Evolutionary conservation across 1,140 invertebrate species (phyloP).

Genomic region (Hormaphis cornu): DNA sequence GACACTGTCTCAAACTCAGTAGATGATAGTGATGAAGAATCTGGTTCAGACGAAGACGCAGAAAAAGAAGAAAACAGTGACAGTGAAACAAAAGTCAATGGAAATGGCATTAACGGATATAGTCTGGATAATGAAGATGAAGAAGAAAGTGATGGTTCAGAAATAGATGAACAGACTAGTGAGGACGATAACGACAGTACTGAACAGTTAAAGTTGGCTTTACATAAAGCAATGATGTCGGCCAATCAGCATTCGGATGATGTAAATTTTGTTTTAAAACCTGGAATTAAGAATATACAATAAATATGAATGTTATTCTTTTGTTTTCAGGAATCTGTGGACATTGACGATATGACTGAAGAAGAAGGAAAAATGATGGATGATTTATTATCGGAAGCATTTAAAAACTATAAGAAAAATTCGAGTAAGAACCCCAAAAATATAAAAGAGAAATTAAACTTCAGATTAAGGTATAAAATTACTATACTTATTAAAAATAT

Average conservation of each 20-base stretch:
- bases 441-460: constrained; percentile 27
- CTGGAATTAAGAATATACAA: constrained; percentile 12
- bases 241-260: constrained; percentile 25
- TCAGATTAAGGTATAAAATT: constrained; percentile 25
- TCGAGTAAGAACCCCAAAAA: constrained; percentile 11
- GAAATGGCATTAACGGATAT: constrained; percentile 45
- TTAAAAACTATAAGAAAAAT: constrained; percentile 54
- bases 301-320: neutral
- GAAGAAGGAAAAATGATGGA: constrained; percentile 63
- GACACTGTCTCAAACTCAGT: constrained; percentile 52
- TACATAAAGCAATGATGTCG: constrained; percentile 26
- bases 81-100: constrained; percentile 34
- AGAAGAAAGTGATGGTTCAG: constrained; percentile 37
- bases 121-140: constrained; percentile 45
- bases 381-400: constrained; percentile 57
- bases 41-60: constrained; percentile 40
- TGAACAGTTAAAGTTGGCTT: constrained; percentile 31
- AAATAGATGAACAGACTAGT: constrained; percentile 54
- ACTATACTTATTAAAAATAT: neutral
- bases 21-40: constrained; percentile 44
- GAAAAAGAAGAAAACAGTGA: constrained; percentile 41
- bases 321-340: constrained; percentile 52
- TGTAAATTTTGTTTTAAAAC: neutral
- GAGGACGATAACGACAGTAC: constrained; percentile 32
- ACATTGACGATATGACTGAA: constrained; percentile 65